Conservation (phyloP, 2,888 invertebrate genomes). For the Brachyptera risi region DNA sequence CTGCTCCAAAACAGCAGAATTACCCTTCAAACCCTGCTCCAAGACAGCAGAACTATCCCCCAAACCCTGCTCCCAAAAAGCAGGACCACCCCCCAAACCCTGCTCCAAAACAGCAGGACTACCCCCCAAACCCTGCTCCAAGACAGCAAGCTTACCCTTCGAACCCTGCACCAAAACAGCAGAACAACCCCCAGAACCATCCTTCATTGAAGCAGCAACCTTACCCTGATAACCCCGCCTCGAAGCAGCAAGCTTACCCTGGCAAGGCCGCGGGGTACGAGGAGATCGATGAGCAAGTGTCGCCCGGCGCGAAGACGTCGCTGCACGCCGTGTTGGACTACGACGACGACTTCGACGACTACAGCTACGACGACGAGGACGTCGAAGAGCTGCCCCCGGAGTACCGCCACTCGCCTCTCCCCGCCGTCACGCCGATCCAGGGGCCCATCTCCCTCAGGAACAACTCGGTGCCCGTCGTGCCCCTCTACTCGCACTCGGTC, state of each 20-base stretch:
- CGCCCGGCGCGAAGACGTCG: conserved; percentile 52
- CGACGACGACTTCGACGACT: conserved; percentile 62
- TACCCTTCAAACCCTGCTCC: conserved; percentile 23
- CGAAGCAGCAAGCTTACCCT: conserved; percentile 25
- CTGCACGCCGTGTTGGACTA: conserved; percentile 71
- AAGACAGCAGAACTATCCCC: conserved; percentile 14
- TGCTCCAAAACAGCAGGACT: conserved; percentile 2
- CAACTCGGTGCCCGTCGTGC: conserved; percentile 82
- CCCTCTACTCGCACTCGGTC: conserved; percentile 77
- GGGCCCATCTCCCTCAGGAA: conserved; percentile 80
- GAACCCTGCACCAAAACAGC: conserved; percentile 38
- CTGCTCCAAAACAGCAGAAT: not conserved
- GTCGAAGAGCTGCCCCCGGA: conserved; percentile 26
- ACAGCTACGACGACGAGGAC: conserved; percentile 48
- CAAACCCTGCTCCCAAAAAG: conserved; percentile 39
- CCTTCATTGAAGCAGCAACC: no score
- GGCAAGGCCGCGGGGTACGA: conserved; percentile 39
- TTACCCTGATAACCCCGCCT: no score
- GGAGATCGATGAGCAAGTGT: conserved; percentile 40
- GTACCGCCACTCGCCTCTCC: conserved; percentile 39
- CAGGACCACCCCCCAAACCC: conserved; percentile 17
- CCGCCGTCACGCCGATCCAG: conserved; percentile 77
- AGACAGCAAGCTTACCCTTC: no score
- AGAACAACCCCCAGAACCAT: no score
- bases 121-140: conserved; percentile 26